Evolutionary conservation across 2,888 invertebrate species (phyloP).

Genomic region (Phengaris arion): DNA sequence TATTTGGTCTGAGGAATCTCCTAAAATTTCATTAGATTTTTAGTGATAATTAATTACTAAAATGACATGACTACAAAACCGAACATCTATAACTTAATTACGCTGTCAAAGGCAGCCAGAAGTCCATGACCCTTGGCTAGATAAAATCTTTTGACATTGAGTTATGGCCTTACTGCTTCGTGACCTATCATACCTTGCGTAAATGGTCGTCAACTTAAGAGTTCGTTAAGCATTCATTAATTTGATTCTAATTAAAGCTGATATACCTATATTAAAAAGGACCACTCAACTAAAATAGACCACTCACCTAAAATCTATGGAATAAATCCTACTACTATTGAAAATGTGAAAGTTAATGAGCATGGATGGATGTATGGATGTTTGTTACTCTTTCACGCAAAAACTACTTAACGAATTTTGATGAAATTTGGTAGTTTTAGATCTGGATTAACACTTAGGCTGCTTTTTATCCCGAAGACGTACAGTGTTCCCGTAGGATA

Average conservation of each 20-base stretch:
- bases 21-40: not conserved
- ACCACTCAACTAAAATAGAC: no score
- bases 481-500: no score
- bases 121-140: not conserved
- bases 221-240: not conserved
- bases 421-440: no score
- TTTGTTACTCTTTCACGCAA: no score
- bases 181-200: not conserved
- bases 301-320: no score
- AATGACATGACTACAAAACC: not conserved
- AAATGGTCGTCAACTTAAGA: not conserved
- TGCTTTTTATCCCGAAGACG: no score
- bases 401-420: no score
- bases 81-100: not conserved
- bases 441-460: no score
- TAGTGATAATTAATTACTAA: not conserved
- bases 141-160: slow-evolving; percentile 3
- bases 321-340: no score
- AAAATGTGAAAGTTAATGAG: no score
- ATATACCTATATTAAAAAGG: not conserved
- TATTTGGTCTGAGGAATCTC: not conserved
- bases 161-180: not conserved
- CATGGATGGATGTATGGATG: no score
- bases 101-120: not conserved
- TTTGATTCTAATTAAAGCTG: not conserved